phyloP scores from a whole-genome alignment of 1,140 invertebrate genomes.

The Zaprionus inermis region DNA sequence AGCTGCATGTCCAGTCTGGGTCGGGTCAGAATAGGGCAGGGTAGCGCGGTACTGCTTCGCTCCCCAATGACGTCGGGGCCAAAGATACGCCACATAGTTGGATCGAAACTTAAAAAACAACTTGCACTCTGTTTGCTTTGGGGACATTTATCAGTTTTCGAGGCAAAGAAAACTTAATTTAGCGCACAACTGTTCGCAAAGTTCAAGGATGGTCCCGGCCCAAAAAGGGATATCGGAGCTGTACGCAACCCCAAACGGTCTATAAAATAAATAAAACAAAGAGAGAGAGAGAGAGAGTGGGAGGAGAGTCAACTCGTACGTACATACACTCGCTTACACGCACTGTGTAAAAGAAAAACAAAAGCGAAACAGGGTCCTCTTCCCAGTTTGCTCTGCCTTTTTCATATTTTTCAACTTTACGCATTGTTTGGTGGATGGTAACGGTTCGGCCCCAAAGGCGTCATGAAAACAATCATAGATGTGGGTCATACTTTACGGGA shows the following conservation, averaged over 20 bases:
- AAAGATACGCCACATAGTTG: slow-evolving; percentile 72
- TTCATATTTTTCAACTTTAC: slow-evolving; percentile 75
- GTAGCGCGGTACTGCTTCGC: not conserved
- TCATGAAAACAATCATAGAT: slow-evolving; percentile 82
- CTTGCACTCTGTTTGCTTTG: slow-evolving; percentile 79
- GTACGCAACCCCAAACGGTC: slow-evolving; percentile 63
- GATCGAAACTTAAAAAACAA: slow-evolving; percentile 75
- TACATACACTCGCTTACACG: not conserved
- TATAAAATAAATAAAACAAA: slow-evolving; percentile 81
- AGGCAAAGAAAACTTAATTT: slow-evolving; percentile 77
- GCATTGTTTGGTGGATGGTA: slow-evolving; percentile 45
- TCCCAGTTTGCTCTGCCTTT: slow-evolving; percentile 35
- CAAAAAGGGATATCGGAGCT: slow-evolving; percentile 63
- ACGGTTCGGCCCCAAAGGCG: slow-evolving; percentile 70
- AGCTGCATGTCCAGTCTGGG: slow-evolving; percentile 16
- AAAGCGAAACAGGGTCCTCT: not conserved
- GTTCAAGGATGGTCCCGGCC: slow-evolving; percentile 66
- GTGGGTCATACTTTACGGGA: slow-evolving; percentile 68
- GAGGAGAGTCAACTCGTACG: not conserved
- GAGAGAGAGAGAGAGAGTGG: not conserved
- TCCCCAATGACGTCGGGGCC: slow-evolving; percentile 40
- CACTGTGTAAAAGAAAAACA: slow-evolving; percentile 11
- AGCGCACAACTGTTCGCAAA: slow-evolving; percentile 69
- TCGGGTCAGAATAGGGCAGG: not conserved
- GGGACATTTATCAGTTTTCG: slow-evolving; percentile 73